Evolutionary conservation across 2,113 vertebrate species (phyloP).

Genomic region (Xenopus borealis): DNA sequence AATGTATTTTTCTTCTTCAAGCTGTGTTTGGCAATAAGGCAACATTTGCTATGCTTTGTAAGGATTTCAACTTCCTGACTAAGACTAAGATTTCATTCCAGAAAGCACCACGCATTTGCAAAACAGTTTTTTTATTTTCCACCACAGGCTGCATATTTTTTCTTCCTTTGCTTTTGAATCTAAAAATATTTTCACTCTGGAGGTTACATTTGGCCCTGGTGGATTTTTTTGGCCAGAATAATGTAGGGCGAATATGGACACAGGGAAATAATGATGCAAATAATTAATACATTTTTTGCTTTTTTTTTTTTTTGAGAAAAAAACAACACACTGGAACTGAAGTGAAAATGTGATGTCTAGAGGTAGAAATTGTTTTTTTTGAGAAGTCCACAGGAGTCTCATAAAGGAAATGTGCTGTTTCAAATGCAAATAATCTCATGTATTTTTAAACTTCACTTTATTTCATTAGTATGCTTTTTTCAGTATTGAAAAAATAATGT

Average conservation of each 20-base stretch:
- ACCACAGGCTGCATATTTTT: conserved; percentile 4
- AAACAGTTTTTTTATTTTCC: conserved; percentile 43
- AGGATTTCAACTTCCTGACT: conserved; percentile 49
- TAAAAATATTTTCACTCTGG: conserved; percentile 34
- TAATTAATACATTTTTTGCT: conserved; percentile 9
- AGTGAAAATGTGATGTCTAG: too few species aligned
- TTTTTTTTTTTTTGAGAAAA: too few species aligned
- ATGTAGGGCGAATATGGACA: neutral
- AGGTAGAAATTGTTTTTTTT: too few species aligned
- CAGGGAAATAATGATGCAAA: conserved; percentile 5
- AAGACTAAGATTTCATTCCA: conserved; percentile 53
- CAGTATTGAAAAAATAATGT: too few species aligned
- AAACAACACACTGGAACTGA: too few species aligned
- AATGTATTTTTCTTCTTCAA: conserved; percentile 25
- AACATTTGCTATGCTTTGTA: conserved; percentile 33
- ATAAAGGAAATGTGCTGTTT: too few species aligned
- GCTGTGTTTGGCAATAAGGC: conserved; percentile 40
- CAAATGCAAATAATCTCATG: too few species aligned
- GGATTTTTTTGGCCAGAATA: conserved; percentile 13
- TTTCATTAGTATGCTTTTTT: too few species aligned
- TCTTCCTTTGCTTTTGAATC: conserved; percentile 9
- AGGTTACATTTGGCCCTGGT: conserved; percentile 10
- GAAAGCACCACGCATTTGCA: conserved; percentile 46
- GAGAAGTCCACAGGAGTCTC: too few species aligned
- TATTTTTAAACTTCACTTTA: too few species aligned